Base-by-base conservation (phyloP, 2,113 vertebrate genomes). In the Laticauda colubrina region DNA sequence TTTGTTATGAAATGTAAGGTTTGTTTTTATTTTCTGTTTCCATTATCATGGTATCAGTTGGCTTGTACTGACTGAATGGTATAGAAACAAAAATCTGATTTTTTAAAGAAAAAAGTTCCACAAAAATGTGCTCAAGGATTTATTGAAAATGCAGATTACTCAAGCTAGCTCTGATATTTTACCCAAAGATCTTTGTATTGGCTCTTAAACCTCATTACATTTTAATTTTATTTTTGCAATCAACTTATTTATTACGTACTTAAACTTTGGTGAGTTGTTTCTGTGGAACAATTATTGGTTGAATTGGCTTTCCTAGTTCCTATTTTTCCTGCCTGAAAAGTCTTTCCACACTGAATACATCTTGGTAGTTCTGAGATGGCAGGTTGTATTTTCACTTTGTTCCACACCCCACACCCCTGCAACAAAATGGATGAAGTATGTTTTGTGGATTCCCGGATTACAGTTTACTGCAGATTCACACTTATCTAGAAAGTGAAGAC, bases 381-480 rank as follows among this genome's bases (percentile, higher is more conserved):
- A n/a, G 48, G 90, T 81, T 15, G 24, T 59, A 45, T 26, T 14
- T 90, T 14, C 2, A 2, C 5, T 18, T 88, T 53, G 26, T 2
- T 9, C 7, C 14, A 15, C 2, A 0, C 8, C 51, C 9, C 12
- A 15, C 3, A 0, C 7, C 53, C 86, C 89, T 26, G 1, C 1
- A 0, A 34, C 29, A 92, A 5, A 64, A n/a, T 0, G 0, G 26
- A 26, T 20, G 12, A 29, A 55, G 7, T 18, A 0, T 14, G 2
- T 61, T 39, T 8, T 91, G 8, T 94, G 53, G 55, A 92, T 55
- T 48, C 45, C 39, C 85, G 26, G 43, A 12, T 56, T 45, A 61
- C 45, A 51, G 56, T 85, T 94, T 93, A 94, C n/a, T 48, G 91
- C 59, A 81, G 87, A 90, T 92, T 94, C 89, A 90, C 53, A 92